phyloP scores from a whole-genome alignment of 2,888 invertebrate species.

The Aphodius granarius region DNA sequence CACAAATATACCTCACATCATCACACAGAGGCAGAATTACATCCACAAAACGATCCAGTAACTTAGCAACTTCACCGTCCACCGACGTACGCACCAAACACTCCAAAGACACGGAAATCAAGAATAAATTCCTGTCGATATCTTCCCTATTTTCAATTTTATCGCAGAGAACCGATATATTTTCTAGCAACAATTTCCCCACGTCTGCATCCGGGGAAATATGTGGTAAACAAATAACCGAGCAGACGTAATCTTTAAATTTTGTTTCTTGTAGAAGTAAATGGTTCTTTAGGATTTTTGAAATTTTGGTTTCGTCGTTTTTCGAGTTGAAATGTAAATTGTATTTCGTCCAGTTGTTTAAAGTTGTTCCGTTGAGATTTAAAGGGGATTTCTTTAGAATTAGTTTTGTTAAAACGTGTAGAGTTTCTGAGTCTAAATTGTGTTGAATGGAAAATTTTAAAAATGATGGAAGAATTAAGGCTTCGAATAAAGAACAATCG shows the following conservation, averaged over 20 bases:
- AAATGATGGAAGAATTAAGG: slow-evolving; percentile 69
- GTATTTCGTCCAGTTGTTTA: slow-evolving; percentile 68
- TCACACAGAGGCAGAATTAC: slow-evolving; percentile 55
- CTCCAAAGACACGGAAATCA: slow-evolving; percentile 62
- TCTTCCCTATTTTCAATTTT: background rate
- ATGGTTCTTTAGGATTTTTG: slow-evolving; percentile 51
- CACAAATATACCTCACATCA: slow-evolving; percentile 55
- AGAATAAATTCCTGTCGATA: slow-evolving; percentile 52
- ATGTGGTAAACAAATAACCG: slow-evolving; percentile 61
- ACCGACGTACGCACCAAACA: slow-evolving; percentile 61
- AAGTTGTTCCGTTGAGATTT: slow-evolving; percentile 61
- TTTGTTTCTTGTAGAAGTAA: slow-evolving; percentile 46
- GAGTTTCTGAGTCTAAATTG: slow-evolving; percentile 58
- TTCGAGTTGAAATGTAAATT: slow-evolving; percentile 61
- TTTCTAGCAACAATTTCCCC: slow-evolving; percentile 32
- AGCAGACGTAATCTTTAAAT: slow-evolving; percentile 54
- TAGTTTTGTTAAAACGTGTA: slow-evolving; percentile 67
- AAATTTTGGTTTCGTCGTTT: slow-evolving; percentile 49
- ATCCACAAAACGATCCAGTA: slow-evolving; percentile 51
- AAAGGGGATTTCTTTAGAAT: slow-evolving; percentile 68
- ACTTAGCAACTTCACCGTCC: slow-evolving; percentile 50
- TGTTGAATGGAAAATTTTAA: slow-evolving; percentile 61
- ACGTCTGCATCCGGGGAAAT: slow-evolving; percentile 51
- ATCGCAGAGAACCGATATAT: slow-evolving; percentile 26
- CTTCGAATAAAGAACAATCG: slow-evolving; percentile 70